Evolutionary conservation across 2,113 vertebrate species (phyloP), one percentile per base, ranked within the genome.

Genomic region (Ictalurus furcatus): DNA sequence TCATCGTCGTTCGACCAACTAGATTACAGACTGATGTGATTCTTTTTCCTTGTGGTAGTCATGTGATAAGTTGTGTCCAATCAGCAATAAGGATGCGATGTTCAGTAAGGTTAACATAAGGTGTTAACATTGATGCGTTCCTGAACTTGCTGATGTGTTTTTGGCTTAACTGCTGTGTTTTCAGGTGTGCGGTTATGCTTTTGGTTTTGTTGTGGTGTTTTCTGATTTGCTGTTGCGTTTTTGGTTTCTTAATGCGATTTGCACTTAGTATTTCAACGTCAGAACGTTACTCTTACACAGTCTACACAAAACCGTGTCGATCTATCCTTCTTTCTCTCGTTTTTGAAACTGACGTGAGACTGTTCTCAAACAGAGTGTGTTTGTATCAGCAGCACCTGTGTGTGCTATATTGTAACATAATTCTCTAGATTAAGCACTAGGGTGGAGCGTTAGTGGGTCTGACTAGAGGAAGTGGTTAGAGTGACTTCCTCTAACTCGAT

Each of bases 401-500:
- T 85, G 63, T 69, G 19, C 65, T 44, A 28, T 30, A 80, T 48
- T 87, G 1, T 52, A 71, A 28, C 13, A 63, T 44, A 13, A 34
- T 52, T 48, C 12, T 8, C 1, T 34, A 78, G 76, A 61, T 71
- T 13, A 65, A 83, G 80, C 82, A 85, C 56, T 4, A 65, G 54
- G 74, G 87, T 48, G 85, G 87, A 69, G 73, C 13, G 34, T 44
- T 85, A 73, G 17, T 84, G 40, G 65, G 44, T 61, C 37, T 28
- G 4, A 59, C 1, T 65, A 56, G 74, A 93, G 95, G 95, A 95
- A 95, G 94, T 92, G 95, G 94, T 94, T 92, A 23, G 37, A 25
- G 74, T 56, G 65, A 92, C 91, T 95, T 95, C 94, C 94, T 93
- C 92, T 61, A 69, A 48, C 44, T 88, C 2, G 58, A 54, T 94